Evolutionary conservation across 1,140 invertebrate genomes (phyloP), one percentile per base, ranked within the genome.

Genomic region (Drosophila ohnishii): DNA sequence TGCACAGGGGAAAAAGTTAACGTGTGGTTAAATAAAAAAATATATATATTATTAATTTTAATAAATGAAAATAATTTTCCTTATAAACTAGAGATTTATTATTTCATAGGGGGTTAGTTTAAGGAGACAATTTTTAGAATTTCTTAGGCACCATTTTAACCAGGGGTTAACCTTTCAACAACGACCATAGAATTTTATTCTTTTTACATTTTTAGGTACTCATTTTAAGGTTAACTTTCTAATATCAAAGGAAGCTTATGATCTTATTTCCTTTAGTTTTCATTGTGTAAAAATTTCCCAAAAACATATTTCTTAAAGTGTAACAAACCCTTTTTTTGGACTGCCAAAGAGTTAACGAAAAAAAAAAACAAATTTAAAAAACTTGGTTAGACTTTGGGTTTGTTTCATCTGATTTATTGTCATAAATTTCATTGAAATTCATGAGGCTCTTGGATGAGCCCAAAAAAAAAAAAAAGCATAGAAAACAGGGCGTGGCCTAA

Each of bases 351-450:
- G 35, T 67, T 51, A 25, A 48, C 58, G 30, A 62, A 63, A 25
- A 74, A 66, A 66, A 61, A 61, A 72, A 69, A 65, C 30, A 64
- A 64, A 44, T 51, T 50, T 25, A 6, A 8, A 34, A 64, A 74
- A 72, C 30, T 62, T 40, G 53, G 35, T 70, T 58, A 70, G 22
- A 72, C 50, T 53, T 71, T 47, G 53, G 51, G 71, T 10, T 65
- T 53, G 71, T 64, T 75, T 75, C 51, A 53, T 13, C 70, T 75
- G 73, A 76, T 76, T 76, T 76, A 76, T 75, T 59, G 72, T 75
- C 55, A 75, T 42, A 75, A 75, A 75, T 75, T 67, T 75, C 73
- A 75, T 76, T 75, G 72, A 76, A 76, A 76, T 76, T 67, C 62
- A 76, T 76, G 62, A 44, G 65, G 37, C 65, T 66, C 39, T 69